phyloP scores from a whole-genome alignment of 2,113 vertebrate genomes.

The Tragelaphus imberbis region DNA sequence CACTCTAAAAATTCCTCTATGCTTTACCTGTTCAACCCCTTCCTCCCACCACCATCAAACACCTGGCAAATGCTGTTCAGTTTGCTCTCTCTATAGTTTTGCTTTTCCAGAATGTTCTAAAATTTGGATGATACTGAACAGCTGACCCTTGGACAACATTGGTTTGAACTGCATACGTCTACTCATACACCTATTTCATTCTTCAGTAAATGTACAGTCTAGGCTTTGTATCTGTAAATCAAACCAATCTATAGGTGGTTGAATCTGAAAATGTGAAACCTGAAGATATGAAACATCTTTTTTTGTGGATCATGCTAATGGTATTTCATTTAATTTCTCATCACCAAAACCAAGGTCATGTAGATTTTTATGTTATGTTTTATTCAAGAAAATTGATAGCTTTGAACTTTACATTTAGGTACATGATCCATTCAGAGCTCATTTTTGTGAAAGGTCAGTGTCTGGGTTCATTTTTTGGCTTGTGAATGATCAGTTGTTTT shows the following conservation, averaged over 20 bases:
- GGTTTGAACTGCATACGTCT: neutral
- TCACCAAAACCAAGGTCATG: neutral
- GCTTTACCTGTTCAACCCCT: neutral
- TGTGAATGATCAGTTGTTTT: neutral
- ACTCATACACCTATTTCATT: neutral
- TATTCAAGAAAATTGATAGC: neutral
- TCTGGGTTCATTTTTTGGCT: neutral
- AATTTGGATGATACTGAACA: neutral
- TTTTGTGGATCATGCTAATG: neutral
- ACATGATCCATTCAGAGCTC: neutral
- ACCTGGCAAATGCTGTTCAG: neutral
- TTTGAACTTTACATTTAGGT: neutral
- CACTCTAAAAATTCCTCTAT: neutral
- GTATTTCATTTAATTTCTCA: neutral
- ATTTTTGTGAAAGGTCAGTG: conserved; percentile 2
- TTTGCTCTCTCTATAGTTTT: neutral
- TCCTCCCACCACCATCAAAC: neutral
- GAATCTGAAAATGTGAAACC: neutral
- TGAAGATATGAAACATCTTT: neutral
- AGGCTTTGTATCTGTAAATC: neutral
- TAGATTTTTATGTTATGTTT: neutral
- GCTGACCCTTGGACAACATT: neutral
- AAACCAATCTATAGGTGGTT: neutral
- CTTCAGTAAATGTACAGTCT: neutral
- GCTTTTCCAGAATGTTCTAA: neutral